phyloP scores from a whole-genome alignment of 1,140 invertebrate genomes.

The Hirudo medicinalis region DNA sequence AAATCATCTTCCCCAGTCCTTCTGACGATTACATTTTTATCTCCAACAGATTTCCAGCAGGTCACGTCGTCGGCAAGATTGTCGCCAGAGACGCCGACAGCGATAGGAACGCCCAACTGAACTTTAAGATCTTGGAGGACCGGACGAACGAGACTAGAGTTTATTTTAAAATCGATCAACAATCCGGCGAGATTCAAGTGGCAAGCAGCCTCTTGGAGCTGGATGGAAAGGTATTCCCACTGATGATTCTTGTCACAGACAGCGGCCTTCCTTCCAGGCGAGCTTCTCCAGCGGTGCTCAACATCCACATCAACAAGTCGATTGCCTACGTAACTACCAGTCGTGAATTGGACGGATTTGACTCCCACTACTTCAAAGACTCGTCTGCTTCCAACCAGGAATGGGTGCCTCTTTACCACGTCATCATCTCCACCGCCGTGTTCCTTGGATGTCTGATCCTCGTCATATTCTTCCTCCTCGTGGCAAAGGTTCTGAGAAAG shows the following conservation, averaged over 20 bases:
- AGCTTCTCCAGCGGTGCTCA: slow-evolving; percentile 53
- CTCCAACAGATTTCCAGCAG: slow-evolving; percentile 9
- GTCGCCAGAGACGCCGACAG: slow-evolving; percentile 17
- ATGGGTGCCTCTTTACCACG: not conserved
- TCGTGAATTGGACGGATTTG: not conserved
- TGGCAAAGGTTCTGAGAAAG: not conserved
- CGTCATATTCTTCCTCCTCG: slow-evolving; percentile 4
- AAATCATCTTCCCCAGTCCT: slow-evolving; percentile 25
- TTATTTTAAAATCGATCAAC: slow-evolving; percentile 11
- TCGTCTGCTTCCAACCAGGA: not conserved
- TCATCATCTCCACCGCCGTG: not conserved
- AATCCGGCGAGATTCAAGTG: not conserved
- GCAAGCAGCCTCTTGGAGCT: not conserved
- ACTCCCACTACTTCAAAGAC: not conserved
- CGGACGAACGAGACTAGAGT: not conserved
- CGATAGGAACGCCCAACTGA: slow-evolving; percentile 15
- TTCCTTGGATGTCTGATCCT: not conserved
- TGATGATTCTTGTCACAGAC: slow-evolving; percentile 57
- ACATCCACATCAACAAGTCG: slow-evolving; percentile 14
- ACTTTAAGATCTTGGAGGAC: slow-evolving; percentile 15
- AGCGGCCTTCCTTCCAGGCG: slow-evolving; percentile 61
- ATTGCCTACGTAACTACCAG: not conserved
- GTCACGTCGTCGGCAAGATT: slow-evolving; percentile 5
- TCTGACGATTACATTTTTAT: slow-evolving; percentile 19
- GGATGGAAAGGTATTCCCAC: slow-evolving; percentile 46